A percentile compares a stretch with the other conserved stretches of the same genome.
phyloP scores from a whole-genome alignment of 2,113 vertebrate genomes.

The Prolemur simus region DNA sequence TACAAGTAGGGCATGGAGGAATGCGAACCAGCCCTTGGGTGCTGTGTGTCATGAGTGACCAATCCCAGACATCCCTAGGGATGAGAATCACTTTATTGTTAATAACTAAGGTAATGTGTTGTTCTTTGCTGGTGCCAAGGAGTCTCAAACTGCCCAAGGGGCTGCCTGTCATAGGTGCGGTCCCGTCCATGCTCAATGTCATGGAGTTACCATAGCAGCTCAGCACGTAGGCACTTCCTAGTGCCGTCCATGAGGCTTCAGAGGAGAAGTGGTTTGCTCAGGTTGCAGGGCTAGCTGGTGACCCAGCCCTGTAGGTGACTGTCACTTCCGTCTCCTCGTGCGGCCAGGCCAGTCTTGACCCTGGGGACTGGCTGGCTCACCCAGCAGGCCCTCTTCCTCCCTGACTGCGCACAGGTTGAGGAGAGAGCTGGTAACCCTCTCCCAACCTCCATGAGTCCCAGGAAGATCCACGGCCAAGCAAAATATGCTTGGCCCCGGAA shows the following conservation, averaged over 20 bases:
- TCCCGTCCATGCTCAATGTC: background rate
- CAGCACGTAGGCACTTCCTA: background rate
- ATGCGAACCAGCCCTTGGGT: background rate
- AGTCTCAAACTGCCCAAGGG: background rate
- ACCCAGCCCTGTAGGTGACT: background rate
- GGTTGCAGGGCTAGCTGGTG: background rate
- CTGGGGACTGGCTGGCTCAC: background rate
- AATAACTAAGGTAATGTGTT: background rate
- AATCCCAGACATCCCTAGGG: background rate
- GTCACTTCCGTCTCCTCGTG: background rate
- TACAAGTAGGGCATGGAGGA: background rate
- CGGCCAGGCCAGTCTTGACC: background rate
- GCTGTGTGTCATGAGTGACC: background rate
- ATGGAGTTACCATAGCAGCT: background rate
- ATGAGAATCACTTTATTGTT: background rate
- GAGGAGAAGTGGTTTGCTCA: background rate
- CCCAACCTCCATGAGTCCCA: background rate
- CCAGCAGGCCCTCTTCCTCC: background rate
- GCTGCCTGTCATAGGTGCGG: background rate
- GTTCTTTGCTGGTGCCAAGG: background rate
- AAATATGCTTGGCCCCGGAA: background rate
- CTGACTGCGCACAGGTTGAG: accelerated
- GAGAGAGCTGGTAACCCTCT: too few species aligned
- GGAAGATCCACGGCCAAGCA: background rate
- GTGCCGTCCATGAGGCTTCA: background rate